Percentiles rank a stretch among this genome's conserved stretches.
Evolutionary conservation across 2,888 invertebrate genomes (phyloP).

Genomic region (Eupithecia subfuscata): DNA sequence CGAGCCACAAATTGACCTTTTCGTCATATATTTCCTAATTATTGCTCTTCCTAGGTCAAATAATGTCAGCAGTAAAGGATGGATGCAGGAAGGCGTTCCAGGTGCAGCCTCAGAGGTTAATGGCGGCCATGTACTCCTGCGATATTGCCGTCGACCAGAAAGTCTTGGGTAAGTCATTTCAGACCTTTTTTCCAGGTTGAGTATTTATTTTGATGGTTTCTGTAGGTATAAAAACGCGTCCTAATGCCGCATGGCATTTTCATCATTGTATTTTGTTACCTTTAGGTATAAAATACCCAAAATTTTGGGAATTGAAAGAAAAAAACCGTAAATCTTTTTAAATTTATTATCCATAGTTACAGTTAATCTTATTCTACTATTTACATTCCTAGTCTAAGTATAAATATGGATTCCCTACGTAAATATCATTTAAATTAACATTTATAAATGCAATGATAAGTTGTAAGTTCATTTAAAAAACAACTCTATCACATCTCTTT

Average conservation of each 20-base stretch:
- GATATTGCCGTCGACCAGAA: conserved; percentile 93
- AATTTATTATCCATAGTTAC: conserved; percentile 76
- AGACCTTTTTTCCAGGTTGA: background rate
- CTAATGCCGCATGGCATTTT: background rate
- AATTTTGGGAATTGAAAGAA: too few relatives aligned
- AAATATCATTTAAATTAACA: conserved; percentile 62
- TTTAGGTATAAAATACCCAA: background rate
- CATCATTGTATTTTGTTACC: background rate
- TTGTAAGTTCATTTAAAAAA: conserved; percentile 66
- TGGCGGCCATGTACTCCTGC: conserved; percentile 96
- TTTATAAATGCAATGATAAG: conserved; percentile 77
- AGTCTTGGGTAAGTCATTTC: conserved; percentile 89
- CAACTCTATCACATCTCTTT: conserved; percentile 76
- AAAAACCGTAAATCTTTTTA: conserved; percentile 50
- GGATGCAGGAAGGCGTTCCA: conserved; percentile 95
- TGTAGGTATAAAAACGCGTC: background rate
- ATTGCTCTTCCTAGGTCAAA: conserved; percentile 86
- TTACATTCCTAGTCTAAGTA: conserved; percentile 73
- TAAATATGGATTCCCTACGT: conserved; percentile 74
- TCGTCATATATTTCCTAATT: too few relatives aligned
- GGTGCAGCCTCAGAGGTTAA: conserved; percentile 93
- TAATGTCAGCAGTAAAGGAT: conserved; percentile 95
- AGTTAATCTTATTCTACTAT: conserved; percentile 79
- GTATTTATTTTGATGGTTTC: background rate
- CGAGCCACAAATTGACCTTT: too few relatives aligned